phyloP scores from a whole-genome alignment of 2,797 vertebrate genomes.

The Pristis pectinata region DNA sequence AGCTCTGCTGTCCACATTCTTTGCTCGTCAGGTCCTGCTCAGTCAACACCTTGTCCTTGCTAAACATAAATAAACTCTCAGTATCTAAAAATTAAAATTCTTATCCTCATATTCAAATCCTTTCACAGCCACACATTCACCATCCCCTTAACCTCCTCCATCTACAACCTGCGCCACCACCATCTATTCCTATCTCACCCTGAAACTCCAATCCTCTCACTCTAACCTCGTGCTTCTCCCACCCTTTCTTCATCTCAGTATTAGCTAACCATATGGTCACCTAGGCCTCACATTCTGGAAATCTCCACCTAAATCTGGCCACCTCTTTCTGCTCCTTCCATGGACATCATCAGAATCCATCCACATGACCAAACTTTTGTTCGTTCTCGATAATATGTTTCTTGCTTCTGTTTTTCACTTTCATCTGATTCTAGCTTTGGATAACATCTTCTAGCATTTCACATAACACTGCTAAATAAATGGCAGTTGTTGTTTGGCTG shows the following conservation, averaged over 20 bases:
- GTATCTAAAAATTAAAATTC: not conserved
- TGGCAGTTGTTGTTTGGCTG: not conserved
- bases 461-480: not conserved
- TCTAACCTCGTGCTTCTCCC: no score
- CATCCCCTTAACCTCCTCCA: not conserved
- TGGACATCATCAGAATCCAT: not conserved
- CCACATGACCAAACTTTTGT: not conserved
- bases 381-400: not conserved
- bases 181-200: not conserved
- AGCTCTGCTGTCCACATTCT: not conserved
- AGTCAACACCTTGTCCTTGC: not conserved
- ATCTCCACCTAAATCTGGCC: not conserved
- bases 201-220: not conserved
- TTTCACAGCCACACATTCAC: not conserved
- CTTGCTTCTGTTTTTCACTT: not conserved
- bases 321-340: not conserved
- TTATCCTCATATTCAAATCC: not conserved
- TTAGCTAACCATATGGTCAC: not conserved
- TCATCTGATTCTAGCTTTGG: not conserved
- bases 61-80: not conserved
- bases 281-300: not conserved
- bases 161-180: not conserved
- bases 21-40: not conserved
- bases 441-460: not conserved
- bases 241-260: not conserved